A percentile compares a stretch with the other conserved stretches of the same genome.
phyloP scores from a whole-genome alignment of 35 echinoderm and acorn worm genomes.

The Lytechinus pictus region DNA sequence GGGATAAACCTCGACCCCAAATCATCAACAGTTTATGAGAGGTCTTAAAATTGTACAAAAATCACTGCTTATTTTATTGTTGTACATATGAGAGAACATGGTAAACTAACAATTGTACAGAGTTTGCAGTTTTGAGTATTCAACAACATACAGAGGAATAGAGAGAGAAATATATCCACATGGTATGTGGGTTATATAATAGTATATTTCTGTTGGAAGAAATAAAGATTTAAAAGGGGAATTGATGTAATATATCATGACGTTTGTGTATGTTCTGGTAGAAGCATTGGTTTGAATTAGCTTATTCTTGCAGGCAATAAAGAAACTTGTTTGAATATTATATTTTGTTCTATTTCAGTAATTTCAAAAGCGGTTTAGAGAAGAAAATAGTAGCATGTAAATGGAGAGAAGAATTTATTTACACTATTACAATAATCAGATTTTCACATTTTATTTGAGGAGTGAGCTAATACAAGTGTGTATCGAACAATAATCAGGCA shows the following conservation, averaged over 20 bases:
- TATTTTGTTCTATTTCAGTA: not conserved
- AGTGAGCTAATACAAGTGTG: no score
- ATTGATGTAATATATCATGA: not conserved
- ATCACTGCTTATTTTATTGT: constrained; percentile 14
- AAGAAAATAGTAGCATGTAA: not conserved
- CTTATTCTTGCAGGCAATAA: constrained; percentile 44
- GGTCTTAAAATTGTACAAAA: not conserved
- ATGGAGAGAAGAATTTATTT: not conserved
- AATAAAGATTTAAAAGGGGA: not conserved
- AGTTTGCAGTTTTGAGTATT: constrained; percentile 17
- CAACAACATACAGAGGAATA: not conserved
- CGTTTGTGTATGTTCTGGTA: not conserved
- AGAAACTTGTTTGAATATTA: constrained; percentile 43
- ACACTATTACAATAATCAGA: no score
- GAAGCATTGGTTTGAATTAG: constrained; percentile 28
- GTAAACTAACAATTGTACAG: constrained; percentile 3
- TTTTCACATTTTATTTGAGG: no score
- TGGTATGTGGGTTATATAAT: not conserved
- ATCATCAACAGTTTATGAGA: not conserved
- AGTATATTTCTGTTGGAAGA: not conserved
- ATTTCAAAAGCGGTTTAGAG: not conserved
- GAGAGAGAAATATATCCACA: not conserved
- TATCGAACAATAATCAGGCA: no score
- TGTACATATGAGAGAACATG: not conserved
- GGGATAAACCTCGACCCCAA: not conserved